Base-by-base conservation (phyloP, 2,113 vertebrate species). In the Mugil cephalus region DNA sequence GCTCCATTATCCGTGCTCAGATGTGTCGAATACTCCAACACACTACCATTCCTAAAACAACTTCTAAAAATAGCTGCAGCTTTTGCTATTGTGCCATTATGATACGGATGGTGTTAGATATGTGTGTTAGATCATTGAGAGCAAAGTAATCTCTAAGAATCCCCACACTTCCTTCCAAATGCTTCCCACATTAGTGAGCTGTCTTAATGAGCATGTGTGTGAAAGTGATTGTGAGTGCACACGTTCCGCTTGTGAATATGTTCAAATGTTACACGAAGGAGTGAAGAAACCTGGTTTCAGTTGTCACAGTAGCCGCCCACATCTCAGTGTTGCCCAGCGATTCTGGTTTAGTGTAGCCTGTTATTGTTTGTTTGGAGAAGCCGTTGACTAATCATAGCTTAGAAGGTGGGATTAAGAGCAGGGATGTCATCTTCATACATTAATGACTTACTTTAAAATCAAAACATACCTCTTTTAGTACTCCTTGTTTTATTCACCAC, bases 21-120 rank as follows among this genome's bases (percentile, higher is more conserved):
- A 83, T 72, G 66, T 74, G 80, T 82, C 2, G 15, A 78, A 75
- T 63, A 72, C 76, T 73, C 68, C 19, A 75, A 82, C 58, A 51
- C 47, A 48, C 70, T 43, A 38, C 73, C 68, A 38, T 70, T 77
- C 74, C 69, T 72, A 77, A 83, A 74, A 74, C 80, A 77, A 60
- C 35, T 12, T 84, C 87, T 79, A 81, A 82, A 89, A 89, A 91
- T 88, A 88, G 87, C 66, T 45, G 51, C 71, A 66, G 71, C 70
- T 48, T 65, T 83, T 78, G 64, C 68, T 45, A 55, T 77, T 69
- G 79, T 79, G 83, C 62, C 58, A 60, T 82, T 79, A 77, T 80
- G 70, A 89, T 80, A 79, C 39, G 12, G 75, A 80, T 43, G 38
- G 48, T 63, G 72, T 59, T 79, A 15, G 74, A 63, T 77, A 40